Evolutionary conservation across 1,140 invertebrate genomes (phyloP), one percentile per base, ranked within the genome.

Genomic region (Macrobrachium nipponense): DNA sequence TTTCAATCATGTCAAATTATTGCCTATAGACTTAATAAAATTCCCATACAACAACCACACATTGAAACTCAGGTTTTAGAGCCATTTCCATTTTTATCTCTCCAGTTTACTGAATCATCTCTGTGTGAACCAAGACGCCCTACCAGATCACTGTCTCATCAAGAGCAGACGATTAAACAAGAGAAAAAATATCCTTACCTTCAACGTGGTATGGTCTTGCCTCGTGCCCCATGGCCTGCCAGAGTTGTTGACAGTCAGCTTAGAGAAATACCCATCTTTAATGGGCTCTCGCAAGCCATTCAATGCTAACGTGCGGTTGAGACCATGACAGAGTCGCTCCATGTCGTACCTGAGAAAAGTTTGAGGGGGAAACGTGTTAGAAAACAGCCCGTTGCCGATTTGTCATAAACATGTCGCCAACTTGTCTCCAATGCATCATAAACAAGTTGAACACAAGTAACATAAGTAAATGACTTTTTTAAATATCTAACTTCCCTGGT

Each of bases 291-390:
- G 64, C 70, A 77, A 80, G 84, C 80, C 80, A 10, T 62, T 58
- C 77, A 86, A 68, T 23, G 80, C 73, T 14, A 73, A 11, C 27
- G 80, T 77, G 10, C 84, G 64, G n/a, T 87, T 76, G 66, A 90
- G 20, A 5, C 87, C 89, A 18, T 88, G 87, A 4, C 88, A 80
- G 11, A 90, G 70, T 17, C 89, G 68, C 62, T 90, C 89, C 58
- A 88, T 87, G 18, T 88, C 87, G n/a, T 90, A 90, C 80, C 89
- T 80, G 64, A 11, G 5, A 17, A 58, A n/a, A 27, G 10, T 18
- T n/a, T 0, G 23, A 2, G 27, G 27, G 27, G 27, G n/a, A n/a
- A 36, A 36, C 27, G 27, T 36, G 27, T 36, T 18, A 77, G 2
- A 17, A 51, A 62, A 66, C 14, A 78, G 15, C 0, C 15, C 17